Evolutionary conservation across 2,797 vertebrate genomes (phyloP), one percentile per base, ranked within the genome.

Genomic region (Salmo trutta): DNA sequence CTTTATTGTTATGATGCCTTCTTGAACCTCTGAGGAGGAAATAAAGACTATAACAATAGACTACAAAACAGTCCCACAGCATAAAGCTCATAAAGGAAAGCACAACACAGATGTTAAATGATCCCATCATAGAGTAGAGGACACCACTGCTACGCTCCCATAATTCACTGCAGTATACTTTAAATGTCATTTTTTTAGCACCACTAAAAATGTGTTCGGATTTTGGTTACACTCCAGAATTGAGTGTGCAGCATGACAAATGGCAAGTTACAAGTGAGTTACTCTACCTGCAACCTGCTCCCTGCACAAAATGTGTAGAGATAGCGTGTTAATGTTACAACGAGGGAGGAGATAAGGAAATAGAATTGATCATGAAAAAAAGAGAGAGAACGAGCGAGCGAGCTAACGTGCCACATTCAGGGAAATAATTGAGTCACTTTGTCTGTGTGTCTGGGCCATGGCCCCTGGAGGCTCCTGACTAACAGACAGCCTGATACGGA

Each of bases 1-100:
- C 81, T 81, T 83, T 80, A 83, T 79, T 82, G 76, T 29, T 76
- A 56, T 84, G 77, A 79, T 76, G 79, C 52, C 81, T 21, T 59
- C 5, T 59, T 21, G 10, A 59, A 59, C 56, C 83, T 75, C 82
- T 76, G 84, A 75, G 79, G 53, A 73, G 78, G 29, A 24, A 70
- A 41, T 36, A 24, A 14, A 79, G 67, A 80, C 56, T 5, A 53
- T 1, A 19, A n/a, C 47, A 71, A 72, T 33, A 6, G 29, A 77
- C 54, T 27, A 6, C 15, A 71, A 17, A 75, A 54, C 62, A 31
- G 16, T 62, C 17, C 21, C 3, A 29, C 59, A 54, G 83, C 77
- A 8, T 56, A n/a, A 59, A 74, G 47, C 56, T 73, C 82, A 82
- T 77, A 77, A 81, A 84, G 75, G 7, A 19, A 74, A 78, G 83